Conservation (phyloP, 2,113 vertebrate species). For the Catharus bicknelli region DNA sequence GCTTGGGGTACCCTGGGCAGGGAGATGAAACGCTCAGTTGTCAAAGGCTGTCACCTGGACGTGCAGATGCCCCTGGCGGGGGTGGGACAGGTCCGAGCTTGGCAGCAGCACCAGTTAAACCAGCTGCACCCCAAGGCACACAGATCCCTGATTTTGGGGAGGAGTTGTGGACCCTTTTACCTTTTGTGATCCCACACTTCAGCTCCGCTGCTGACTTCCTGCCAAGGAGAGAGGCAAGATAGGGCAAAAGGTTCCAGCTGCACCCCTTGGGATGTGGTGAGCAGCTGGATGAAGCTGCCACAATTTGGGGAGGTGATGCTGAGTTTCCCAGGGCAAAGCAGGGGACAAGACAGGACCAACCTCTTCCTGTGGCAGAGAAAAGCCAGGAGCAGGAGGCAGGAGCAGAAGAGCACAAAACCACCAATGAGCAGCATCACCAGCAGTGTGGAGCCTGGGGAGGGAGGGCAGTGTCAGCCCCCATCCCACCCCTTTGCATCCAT, state of each 20-base stretch:
- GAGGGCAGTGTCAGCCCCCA: conserved; percentile 24
- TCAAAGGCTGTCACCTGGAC: not conserved
- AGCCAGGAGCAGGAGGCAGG: conserved; percentile 75
- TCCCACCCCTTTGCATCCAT: not conserved
- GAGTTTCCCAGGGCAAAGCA: fast-evolving
- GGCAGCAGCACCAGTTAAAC: not conserved
- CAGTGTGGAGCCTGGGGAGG: conserved; percentile 37
- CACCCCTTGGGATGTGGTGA: fast-evolving
- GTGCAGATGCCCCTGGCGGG: not conserved
- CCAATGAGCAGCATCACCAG: conserved; percentile 77
- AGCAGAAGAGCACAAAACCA: conserved; percentile 73
- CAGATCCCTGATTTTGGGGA: fast-evolving
- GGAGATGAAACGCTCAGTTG: not conserved
- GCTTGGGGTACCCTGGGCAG: conserved; percentile 22
- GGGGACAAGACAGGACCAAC: conserved; percentile 57
- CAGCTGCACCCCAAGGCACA: not conserved
- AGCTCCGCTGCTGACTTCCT: conserved; percentile 17
- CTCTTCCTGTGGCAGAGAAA: conserved; percentile 81
- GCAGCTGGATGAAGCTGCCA: fast-evolving
- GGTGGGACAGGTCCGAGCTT: not conserved
- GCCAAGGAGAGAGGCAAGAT: not conserved
- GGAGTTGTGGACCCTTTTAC: not conserved
- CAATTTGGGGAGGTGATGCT: not conserved
- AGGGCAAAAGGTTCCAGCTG: not conserved
- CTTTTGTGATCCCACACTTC: conserved; percentile 22